A percentile compares a stretch with the other conserved stretches of the same genome.
These are phyloP conservation scores for Leuctra nigra DNA, from an alignment of 2,888 invertebrate genomes.

Conservation along the genomic window DNA sequence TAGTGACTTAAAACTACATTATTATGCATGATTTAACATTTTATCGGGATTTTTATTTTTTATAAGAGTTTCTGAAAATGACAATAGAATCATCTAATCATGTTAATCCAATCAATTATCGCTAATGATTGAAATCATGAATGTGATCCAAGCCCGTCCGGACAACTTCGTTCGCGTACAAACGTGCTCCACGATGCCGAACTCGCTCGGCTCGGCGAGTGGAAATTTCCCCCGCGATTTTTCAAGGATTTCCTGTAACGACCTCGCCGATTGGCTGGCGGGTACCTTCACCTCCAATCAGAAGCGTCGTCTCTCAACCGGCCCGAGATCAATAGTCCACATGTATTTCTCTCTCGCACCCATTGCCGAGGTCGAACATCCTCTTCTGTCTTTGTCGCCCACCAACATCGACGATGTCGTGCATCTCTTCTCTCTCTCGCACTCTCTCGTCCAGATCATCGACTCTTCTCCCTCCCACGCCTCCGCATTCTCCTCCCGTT, in stretches of 20 bases:
- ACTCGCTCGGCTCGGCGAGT: no score
- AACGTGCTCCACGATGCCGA: no score
- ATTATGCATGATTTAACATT: no score
- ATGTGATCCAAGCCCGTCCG: no score
- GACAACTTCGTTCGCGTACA: no score
- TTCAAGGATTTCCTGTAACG: constrained; percentile 19
- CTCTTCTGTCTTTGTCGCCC: not conserved
- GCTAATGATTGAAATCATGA: no score
- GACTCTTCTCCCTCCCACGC: not conserved
- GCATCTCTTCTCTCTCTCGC: not conserved
- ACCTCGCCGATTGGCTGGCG: not conserved
- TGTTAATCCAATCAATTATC: no score
- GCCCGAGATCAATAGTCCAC: constrained; percentile 20
- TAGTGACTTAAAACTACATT: no score
- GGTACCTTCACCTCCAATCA: not conserved
- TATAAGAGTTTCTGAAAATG: no score
- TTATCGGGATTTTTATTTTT: no score
- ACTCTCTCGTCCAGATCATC: constrained; percentile 4
- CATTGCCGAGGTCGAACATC: constrained; percentile 29
- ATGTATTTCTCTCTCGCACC: constrained; percentile 9
- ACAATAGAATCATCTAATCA: no score
- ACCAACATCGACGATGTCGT: not conserved
- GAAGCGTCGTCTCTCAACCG: not conserved
- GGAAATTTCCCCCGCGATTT: constrained; percentile 28
- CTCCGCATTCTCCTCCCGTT: no score